These are phyloP conservation scores for Polyploca ridens DNA, from an alignment of 2,888 invertebrate species.

Conservation along the genomic window DNA sequence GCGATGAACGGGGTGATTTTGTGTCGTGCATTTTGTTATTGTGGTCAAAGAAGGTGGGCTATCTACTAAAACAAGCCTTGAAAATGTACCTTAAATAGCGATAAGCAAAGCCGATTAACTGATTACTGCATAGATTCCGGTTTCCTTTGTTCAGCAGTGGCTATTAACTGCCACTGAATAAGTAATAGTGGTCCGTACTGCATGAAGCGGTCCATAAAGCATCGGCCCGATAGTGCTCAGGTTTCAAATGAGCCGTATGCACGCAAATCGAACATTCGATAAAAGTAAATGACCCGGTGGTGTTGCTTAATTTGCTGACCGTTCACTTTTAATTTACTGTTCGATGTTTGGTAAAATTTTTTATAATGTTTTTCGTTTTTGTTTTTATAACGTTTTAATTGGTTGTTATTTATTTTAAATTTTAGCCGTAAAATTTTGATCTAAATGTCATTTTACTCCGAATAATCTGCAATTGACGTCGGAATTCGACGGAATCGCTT, in stretches of 20 bases:
- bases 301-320: slow-evolving; percentile 31
- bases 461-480: too few relatives aligned
- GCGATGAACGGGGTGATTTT: neutral
- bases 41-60: too few relatives aligned
- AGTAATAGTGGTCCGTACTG: slow-evolving; percentile 19
- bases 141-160: neutral
- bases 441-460: too few relatives aligned
- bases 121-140: neutral
- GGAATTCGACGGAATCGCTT: too few relatives aligned
- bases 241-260: slow-evolving; percentile 45
- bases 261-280: slow-evolving; percentile 56
- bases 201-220: slow-evolving; percentile 39
- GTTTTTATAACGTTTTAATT: neutral
- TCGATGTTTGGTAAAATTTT: neutral
- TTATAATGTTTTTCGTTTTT: neutral
- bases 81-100: too few relatives aligned
- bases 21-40: too few relatives aligned
- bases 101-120: neutral
- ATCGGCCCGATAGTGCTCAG: slow-evolving; percentile 26
- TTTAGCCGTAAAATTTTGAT: too few relatives aligned
- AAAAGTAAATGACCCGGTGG: slow-evolving; percentile 28
- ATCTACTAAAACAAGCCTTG: too few relatives aligned
- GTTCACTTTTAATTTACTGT: slow-evolving; percentile 27
- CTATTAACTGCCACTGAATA: slow-evolving; percentile 1
- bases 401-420: too few relatives aligned